A percentile compares a stretch with the other conserved stretches of the same genome.
Conservation (phyloP, 2,888 invertebrate species). For the Augiades crinisus region DNA sequence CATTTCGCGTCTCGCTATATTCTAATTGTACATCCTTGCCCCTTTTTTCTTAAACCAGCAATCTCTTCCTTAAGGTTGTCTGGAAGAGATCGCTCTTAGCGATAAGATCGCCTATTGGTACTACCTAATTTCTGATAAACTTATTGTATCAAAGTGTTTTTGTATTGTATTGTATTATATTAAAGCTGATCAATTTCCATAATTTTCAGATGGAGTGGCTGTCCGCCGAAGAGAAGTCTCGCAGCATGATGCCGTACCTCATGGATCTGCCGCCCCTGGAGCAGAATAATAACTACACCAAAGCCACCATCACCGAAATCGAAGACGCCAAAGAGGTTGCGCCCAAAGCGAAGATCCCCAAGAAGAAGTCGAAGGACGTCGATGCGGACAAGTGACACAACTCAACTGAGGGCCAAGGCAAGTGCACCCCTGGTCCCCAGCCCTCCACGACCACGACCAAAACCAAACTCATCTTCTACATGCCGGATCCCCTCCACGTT, state of each 20-base stretch:
- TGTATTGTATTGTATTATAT: too few species aligned
- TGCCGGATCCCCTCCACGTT: background rate
- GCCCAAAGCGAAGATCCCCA: conserved; percentile 34
- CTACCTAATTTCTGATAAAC: too few species aligned
- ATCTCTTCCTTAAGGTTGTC: too few species aligned
- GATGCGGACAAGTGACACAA: conserved; percentile 67
- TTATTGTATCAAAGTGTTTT: too few species aligned
- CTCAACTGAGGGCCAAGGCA: conserved; percentile 16
- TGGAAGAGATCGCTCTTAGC: too few species aligned
- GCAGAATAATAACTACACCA: conserved; percentile 31
- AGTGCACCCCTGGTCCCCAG: background rate
- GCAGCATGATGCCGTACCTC: conserved; percentile 74
- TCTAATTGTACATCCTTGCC: too few species aligned
- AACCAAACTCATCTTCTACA: background rate
- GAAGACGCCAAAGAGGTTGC: conserved; percentile 34
- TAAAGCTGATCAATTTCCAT: background rate
- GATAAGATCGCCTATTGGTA: too few species aligned
- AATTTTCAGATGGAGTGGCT: conserved; percentile 71
- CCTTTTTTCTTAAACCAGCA: too few species aligned
- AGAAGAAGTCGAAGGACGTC: conserved; percentile 43
- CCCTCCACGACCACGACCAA: background rate
- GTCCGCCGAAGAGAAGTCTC: conserved; percentile 67
- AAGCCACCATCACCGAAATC: conserved; percentile 37
- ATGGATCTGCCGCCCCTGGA: conserved; percentile 64
- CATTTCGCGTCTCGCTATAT: too few species aligned